phyloP scores from a whole-genome alignment of 2,888 invertebrate genomes.

The Belgica antarctica region DNA sequence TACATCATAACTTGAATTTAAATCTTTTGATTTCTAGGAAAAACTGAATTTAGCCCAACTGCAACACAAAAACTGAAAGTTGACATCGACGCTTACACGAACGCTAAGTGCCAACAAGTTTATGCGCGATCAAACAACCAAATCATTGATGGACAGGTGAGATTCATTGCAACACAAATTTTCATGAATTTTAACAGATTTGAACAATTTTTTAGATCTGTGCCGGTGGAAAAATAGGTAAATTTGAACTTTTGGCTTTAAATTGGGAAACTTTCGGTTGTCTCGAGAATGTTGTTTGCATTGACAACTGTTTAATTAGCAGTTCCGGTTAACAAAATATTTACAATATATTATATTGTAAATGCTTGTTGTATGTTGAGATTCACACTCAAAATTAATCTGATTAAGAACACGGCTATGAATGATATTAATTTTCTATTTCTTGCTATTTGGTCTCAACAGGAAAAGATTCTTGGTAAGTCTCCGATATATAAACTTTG shows the following conservation, averaged over 20 bases:
- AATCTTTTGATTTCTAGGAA: not conserved
- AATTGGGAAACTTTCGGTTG: no score
- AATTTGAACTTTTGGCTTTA: not conserved
- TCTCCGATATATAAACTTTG: not conserved
- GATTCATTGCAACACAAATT: not conserved
- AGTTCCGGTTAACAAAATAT: no score
- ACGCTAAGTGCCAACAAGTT: not conserved
- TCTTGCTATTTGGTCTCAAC: not conserved
- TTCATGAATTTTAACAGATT: not conserved
- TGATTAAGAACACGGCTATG: no score
- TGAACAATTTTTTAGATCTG: slow-evolving; percentile 11
- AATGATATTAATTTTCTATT: not conserved
- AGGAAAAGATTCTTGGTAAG: slow-evolving; percentile 29
- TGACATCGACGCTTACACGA: not conserved
- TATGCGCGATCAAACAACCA: not conserved
- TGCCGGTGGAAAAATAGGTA: slow-evolving; percentile 12
- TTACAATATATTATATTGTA: no score
- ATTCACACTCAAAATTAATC: no score
- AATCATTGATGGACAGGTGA: not conserved
- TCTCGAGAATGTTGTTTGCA: no score
- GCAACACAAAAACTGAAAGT: slow-evolving; percentile 1
- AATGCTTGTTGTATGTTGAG: no score
- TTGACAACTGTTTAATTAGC: no score
- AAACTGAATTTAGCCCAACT: not conserved
- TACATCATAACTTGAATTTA: no score